Base-by-base conservation (phyloP, 2,113 vertebrate genomes). In the Chelonoidis abingdonii region DNA sequence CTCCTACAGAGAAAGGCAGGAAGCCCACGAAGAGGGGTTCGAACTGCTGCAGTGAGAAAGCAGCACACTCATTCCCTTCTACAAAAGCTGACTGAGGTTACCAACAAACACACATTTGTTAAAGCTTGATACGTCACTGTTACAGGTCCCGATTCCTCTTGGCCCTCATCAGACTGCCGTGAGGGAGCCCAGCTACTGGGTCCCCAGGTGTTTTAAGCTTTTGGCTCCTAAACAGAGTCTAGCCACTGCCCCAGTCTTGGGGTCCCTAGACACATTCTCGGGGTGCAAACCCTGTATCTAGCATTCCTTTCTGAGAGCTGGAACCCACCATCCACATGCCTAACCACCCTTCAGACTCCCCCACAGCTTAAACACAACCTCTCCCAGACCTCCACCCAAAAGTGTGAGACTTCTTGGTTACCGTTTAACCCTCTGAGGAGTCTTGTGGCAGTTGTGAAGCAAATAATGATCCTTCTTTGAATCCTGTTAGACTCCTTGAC, bases 401-500 rank as follows among this genome's bases (percentile, higher is more conserved):
- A 62, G 59, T 65, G 59, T 3, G 13, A 35, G 16, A 69, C 65
- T 69, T 69, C 65, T n/a, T 69, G 65, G 65, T n/a, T n/a, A n/a
- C 35, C 35, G 14, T 69, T n/a, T n/a, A 69, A 69, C 31, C 17
- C 35, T n/a, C 62, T 35, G 29, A 65, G 62, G 31, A 65, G 38
- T 44, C 65, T 72, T 44, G 24, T 7, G 21, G 38, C 21, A 44
- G 38, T 4, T 76, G 38, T 12, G 22, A 76, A 44, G 41, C 72
- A 44, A 44, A 44, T n/a, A 69, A 69, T n/a, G 24, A 76, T 44
- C 38, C 38, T 76, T 44, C 41, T 75, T 41, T 41, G 83, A 84
- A 94, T 91, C 92, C 92, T 90, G 94, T 93, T 94, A 93, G 95
- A 88, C 80, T 91, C 94, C 92, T 88, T 47, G 35, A 83, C 75